Base-by-base conservation (phyloP, 2,888 invertebrate species). In the Candidula unifasciata region DNA sequence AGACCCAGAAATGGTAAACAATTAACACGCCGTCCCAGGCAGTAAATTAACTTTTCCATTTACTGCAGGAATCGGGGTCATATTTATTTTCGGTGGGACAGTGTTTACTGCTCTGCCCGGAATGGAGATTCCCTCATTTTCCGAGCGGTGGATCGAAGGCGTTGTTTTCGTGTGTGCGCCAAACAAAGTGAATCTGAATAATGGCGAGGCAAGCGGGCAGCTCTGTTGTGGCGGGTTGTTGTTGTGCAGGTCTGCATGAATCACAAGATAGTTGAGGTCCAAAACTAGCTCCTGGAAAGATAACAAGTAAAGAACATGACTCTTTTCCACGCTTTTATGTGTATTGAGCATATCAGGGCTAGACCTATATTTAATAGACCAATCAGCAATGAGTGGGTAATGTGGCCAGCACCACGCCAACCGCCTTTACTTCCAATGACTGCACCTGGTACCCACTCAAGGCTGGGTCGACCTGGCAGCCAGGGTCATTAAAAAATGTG, bases 11-110 rank as follows among this genome's bases (percentile, higher is more conserved):
- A 44, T 44, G 44, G 44, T 44, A 44, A 44, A 44, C 44, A 44
- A 44, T 44, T 44, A 44, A 44, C 44, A 44, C 44, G 57, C 33
- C 3, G 27, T 54, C 71, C 71, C 71, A 21, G 69, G 71, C 71
- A 68, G 71, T 81, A 81, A 81, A 81, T 81, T 71, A 81, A 81
- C 80, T 81, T 81, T 71, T 10, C 54, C 73, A 71, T 81, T 81
- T 68, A 71, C 80, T 57, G 57, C 16, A 69, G 52, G 80, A 81
- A 81, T 71, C 57, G 57, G 6, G 52, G 24, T 0, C 69, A 44
- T 81, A 71, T 81, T 81, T 81, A 69, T 73, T 81, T 57, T 71
- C 60, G 60, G 60, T 78, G 60, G 64, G 78, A 24, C 80, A 30
- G 8, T 81, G 80, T 81, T 81, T 71, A 71, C 80, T 52, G 68